Evolutionary conservation across 92 coral and sea anemone genomes (phyloP), one percentile per base, ranked within the genome.

Genomic region (Paramuricea clavata): DNA sequence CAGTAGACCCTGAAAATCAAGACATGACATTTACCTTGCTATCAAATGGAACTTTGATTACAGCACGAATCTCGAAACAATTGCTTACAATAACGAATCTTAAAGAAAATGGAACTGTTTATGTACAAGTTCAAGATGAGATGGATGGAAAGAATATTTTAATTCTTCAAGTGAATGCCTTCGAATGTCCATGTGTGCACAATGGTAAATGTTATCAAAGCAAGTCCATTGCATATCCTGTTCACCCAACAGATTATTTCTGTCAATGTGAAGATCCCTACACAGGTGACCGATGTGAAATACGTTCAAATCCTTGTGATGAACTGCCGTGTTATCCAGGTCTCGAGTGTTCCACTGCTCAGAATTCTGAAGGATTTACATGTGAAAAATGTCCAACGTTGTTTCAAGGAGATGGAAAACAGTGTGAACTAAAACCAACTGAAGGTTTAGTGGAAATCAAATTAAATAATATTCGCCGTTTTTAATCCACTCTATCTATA

Each of bases 361-460:
- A 74, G 10, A 74, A 44, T 74, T 27, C 36, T 12, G 60, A 27
- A 13, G 61, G 21, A 15, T 74, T 43, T 27, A 74, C 60, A 28
- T 74, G 81, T 30, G 81, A 74, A 30, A 62, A 74, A 12, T 74
- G 81, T 22, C 81, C 81, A 44, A 21, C 56, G 6, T 74, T 74
- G 21, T 74, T 74, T 49, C 41, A 74, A 41, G 81, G 81, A 41
- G 81, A 74, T 42, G 81, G 81, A 26, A 74, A 22, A 49, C 43
- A 43, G 21, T 74, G 81, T 47, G 36, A 27, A 22, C 33, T 44
- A 8, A 26, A 74, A 44, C 21, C 60, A 5, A 74, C 36, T 17
- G 5, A 47, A 41, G 81, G 81, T 74, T 41, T 5, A 62, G 1
- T 35, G 1, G 11, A 15, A 10, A 17, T 12, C 33, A 64, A 12